Evolutionary conservation across 53 echinoderm and acorn worm species (phyloP), one percentile per base, ranked within the genome.

Genomic region (Paelopatides confundens): DNA sequence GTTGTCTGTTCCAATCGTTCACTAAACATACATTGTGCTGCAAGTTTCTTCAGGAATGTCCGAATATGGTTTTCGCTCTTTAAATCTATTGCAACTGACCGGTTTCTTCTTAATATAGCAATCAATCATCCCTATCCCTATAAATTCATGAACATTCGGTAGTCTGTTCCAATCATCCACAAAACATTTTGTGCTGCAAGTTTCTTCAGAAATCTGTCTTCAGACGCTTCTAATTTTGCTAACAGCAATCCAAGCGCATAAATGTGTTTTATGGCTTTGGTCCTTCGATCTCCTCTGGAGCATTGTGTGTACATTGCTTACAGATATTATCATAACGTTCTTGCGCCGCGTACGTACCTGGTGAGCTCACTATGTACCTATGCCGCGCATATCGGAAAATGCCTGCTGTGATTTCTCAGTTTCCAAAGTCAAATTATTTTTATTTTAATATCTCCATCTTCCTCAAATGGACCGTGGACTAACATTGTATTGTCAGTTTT

Each of bases 361-460:
- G n/a, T n/a, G n/a, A n/a, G n/a, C n/a, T n/a, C n/a, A n/a, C n/a
- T n/a, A n/a, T n/a, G n/a, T n/a, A n/a, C n/a, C n/a, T n/a, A n/a
- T n/a, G n/a, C n/a, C n/a, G n/a, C n/a, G n/a, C n/a, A n/a, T n/a
- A n/a, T n/a, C n/a, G n/a, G n/a, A n/a, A n/a, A n/a, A n/a, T n/a
- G n/a, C n/a, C n/a, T n/a, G n/a, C n/a, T n/a, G n/a, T 15, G 70
- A 17, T 39, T 70, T 70, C 10, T 35, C 70, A 15, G 27, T 11
- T 70, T 36, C 71, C 71, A 26, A 70, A 70, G 39, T 70, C 70
- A 23, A 70, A n/a, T 70, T 12, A 70, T 70, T 37, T 70, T 70
- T 3, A 70, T 39, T 15, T 35, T 33, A 1, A 39, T 18, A 36
- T 70, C 39, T 2, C 58, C 58, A 70, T 70, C 70, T 26, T 70